A percentile compares a stretch with the other conserved stretches of the same genome.
Conservation (phyloP, 2,888 invertebrate genomes). For the Acanthoscelides obtectus region DNA sequence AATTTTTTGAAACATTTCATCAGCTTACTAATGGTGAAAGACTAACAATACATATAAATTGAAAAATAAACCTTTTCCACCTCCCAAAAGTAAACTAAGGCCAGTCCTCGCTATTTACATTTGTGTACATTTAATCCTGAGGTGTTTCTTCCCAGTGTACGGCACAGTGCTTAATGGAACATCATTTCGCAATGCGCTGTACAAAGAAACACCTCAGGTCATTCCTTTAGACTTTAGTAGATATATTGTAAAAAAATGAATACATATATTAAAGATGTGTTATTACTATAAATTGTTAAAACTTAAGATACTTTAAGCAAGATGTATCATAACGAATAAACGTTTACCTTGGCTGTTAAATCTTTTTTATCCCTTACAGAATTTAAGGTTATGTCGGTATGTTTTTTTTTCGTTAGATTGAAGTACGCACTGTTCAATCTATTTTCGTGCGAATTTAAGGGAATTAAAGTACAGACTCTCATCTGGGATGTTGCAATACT, state of each 20-base stretch:
- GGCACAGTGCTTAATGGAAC: conserved; percentile 7
- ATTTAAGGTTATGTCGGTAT: neutral
- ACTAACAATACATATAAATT: too few relatives aligned
- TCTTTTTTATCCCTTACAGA: neutral
- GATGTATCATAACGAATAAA: neutral
- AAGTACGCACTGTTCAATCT: neutral
- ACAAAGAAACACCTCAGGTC: neutral
- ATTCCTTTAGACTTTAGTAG: neutral
- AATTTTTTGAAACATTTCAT: too few relatives aligned
- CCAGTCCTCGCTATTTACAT: conserved; percentile 39
- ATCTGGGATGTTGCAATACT: neutral
- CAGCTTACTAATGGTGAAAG: too few relatives aligned
- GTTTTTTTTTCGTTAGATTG: neutral
- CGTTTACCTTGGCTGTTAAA: neutral
- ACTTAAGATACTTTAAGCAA: neutral
- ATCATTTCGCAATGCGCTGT: neutral
- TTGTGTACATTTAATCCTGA: conserved; percentile 31
- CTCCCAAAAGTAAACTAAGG: conserved; percentile 36
- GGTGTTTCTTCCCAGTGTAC: conserved; percentile 10
- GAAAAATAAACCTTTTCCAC: conserved; percentile 26
- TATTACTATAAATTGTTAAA: neutral
- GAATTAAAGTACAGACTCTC: neutral
- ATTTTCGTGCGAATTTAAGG: neutral
- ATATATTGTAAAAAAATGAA: neutral
- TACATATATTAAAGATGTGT: neutral